phyloP scores from a whole-genome alignment of 2,113 vertebrate genomes.

The Dromaius novaehollandiae region DNA sequence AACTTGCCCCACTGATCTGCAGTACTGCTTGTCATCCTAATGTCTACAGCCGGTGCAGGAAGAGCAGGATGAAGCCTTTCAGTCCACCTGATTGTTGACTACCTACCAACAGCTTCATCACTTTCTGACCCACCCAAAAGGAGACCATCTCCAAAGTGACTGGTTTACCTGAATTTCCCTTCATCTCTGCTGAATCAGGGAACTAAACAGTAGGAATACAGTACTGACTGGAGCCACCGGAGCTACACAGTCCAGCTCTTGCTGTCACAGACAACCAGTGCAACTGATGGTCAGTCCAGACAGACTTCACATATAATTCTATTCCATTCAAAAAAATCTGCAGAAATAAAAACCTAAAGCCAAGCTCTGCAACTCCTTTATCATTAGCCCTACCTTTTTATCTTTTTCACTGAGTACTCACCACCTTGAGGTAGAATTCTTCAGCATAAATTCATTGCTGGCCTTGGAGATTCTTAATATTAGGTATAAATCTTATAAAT shows the following conservation, averaged over 20 bases:
- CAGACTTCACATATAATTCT: background rate
- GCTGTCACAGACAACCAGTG: background rate
- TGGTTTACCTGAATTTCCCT: background rate
- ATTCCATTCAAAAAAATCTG: background rate
- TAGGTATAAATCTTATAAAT: background rate
- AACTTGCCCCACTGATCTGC: background rate
- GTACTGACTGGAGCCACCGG: background rate
- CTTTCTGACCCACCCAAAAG: background rate
- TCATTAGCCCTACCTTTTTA: background rate
- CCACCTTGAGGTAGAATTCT: background rate
- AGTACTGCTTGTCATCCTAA: background rate
- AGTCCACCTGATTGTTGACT: background rate
- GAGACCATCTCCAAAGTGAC: background rate
- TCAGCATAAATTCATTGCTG: background rate
- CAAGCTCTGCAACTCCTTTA: background rate
- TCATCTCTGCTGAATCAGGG: background rate
- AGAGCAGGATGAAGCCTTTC: background rate
- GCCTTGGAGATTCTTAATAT: background rate
- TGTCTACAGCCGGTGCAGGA: background rate
- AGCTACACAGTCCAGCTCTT: background rate
- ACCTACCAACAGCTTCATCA: background rate
- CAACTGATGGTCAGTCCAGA: background rate
- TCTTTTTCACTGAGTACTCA: background rate
- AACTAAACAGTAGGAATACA: background rate
- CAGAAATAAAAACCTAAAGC: background rate